phyloP scores from a whole-genome alignment of 2,888 invertebrate species.

The Elysia crispata region DNA sequence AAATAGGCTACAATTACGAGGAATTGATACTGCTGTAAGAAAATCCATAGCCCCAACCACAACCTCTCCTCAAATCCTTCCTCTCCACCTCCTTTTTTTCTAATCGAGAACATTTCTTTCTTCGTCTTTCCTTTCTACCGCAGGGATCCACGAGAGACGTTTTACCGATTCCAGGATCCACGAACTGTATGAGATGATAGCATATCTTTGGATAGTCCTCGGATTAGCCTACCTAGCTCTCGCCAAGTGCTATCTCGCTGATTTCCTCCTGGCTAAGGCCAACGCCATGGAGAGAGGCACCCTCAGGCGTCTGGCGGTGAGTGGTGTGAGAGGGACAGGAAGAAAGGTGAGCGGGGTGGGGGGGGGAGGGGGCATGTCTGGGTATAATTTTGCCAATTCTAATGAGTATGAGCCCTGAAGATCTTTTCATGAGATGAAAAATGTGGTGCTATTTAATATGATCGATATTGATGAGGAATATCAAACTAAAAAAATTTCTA shows the following conservation, averaged over 20 bases:
- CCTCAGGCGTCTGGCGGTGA: slow-evolving; percentile 65
- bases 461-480: too few relatives aligned
- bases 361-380: too few relatives aligned
- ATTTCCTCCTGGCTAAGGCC: slow-evolving; percentile 64
- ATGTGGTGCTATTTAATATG: too few relatives aligned
- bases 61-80: not conserved
- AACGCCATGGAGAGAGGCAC: slow-evolving; percentile 64
- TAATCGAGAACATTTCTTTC: too few relatives aligned
- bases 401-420: too few relatives aligned
- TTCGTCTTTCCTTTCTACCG: not conserved
- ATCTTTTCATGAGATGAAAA: too few relatives aligned
- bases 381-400: too few relatives aligned
- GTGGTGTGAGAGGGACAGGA: slow-evolving; percentile 3
- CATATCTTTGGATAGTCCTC: slow-evolving; percentile 71
- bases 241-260: slow-evolving; percentile 68
- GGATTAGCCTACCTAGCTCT: slow-evolving; percentile 71
- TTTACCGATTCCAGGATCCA: slow-evolving; percentile 43
- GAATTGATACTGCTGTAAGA: too few relatives aligned
- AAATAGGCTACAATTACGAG: too few relatives aligned
- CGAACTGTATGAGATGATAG: slow-evolving; percentile 66
- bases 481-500: too few relatives aligned
- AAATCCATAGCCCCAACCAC: not conserved
- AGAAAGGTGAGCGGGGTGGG: too few relatives aligned
- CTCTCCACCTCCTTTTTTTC: not conserved
- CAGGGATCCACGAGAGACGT: slow-evolving; percentile 54